phyloP scores from a whole-genome alignment of 2,113 vertebrate genomes.

The Brevimyrus niger region DNA sequence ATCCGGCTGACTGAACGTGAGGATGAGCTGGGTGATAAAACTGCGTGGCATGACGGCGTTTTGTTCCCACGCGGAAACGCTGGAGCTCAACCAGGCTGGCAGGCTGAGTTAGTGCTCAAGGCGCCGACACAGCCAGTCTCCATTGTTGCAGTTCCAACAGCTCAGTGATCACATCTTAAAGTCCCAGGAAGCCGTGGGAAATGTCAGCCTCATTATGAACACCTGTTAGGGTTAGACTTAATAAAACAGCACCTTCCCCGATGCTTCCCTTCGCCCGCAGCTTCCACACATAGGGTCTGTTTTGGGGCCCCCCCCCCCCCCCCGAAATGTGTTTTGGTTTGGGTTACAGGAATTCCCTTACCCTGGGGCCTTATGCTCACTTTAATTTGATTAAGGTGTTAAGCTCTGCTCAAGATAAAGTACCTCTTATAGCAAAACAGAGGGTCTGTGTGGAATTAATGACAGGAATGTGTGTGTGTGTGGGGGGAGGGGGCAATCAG shows the following conservation, averaged over 20 bases:
- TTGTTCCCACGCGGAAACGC: neutral
- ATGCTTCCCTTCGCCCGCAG: neutral
- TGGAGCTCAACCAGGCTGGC: neutral
- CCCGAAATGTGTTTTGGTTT: neutral
- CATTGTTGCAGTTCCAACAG: neutral
- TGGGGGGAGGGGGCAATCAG: neutral
- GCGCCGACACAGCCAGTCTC: neutral
- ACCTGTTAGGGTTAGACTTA: neutral
- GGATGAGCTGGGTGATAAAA: neutral
- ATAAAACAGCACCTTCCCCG: neutral
- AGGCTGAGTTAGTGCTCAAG: neutral
- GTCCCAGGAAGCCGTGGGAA: neutral
- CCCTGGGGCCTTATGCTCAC: neutral
- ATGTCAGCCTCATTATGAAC: neutral
- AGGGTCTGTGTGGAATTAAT: neutral
- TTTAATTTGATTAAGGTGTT: constrained; percentile 1
- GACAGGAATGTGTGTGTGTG: neutral
- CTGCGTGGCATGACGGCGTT: neutral
- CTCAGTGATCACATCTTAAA: neutral
- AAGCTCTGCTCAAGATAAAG: neutral
- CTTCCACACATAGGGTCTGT: neutral
- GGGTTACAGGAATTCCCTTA: neutral
- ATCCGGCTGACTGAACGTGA: neutral
- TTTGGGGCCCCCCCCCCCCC: neutral
- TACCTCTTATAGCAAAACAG: neutral